Evolutionary conservation across 2,113 vertebrate species (phyloP).

Genomic region (Coptodon bakossiorum): DNA sequence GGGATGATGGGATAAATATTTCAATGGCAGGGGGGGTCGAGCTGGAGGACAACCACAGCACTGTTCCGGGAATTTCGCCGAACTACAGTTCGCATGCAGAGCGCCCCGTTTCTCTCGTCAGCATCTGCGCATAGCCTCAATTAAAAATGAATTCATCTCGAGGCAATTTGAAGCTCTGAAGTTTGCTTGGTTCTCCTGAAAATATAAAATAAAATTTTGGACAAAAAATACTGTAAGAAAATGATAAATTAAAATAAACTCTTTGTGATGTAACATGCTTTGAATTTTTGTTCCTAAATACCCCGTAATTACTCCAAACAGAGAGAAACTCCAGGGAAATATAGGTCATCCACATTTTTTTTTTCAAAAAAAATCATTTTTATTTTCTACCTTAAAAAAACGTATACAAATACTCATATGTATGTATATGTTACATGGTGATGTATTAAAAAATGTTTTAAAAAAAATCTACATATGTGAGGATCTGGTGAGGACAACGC

Average conservation of each 20-base stretch:
- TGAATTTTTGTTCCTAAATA: neutral
- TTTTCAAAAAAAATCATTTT: neutral
- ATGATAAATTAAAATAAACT: neutral
- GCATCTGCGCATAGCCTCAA: neutral
- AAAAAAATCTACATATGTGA: neutral
- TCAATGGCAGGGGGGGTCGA: slow-evolving; percentile 27
- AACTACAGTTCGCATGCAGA: neutral
- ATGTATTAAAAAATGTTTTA: neutral
- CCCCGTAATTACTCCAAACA: neutral
- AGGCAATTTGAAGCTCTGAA: neutral
- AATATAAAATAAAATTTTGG: neutral
- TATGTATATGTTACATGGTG: neutral
- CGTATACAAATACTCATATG: neutral
- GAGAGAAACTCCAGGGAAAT: neutral
- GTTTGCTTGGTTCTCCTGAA: neutral
- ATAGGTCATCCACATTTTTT: neutral
- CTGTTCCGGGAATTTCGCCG: neutral
- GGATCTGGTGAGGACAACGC: slow-evolving; percentile 16
- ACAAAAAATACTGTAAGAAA: neutral
- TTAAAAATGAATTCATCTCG: neutral
- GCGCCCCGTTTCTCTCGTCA: neutral
- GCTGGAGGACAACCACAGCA: neutral
- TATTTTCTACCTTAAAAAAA: neutral
- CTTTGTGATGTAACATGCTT: neutral
- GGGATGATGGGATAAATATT: slow-evolving; percentile 51